Conservation (phyloP, 2,888 invertebrate genomes). For the Cyaniris semiargus region DNA sequence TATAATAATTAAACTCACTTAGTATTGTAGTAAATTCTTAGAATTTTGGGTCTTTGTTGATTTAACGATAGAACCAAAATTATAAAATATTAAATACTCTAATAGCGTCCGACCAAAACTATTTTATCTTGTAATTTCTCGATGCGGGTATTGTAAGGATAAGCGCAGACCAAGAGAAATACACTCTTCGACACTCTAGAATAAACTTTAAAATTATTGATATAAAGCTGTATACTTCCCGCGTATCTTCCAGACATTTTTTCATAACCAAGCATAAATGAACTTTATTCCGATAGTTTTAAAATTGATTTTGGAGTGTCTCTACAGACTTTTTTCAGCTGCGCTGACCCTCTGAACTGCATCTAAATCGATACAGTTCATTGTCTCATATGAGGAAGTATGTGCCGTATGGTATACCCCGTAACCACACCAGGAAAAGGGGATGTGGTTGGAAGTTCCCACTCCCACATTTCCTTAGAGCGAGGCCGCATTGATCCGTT, state of each 20-base stretch:
- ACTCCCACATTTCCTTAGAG: neutral
- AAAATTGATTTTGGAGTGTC: neutral
- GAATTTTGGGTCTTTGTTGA: neutral
- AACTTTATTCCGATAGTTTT: neutral
- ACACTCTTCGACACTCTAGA: too few relatives aligned
- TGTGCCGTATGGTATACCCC: neutral
- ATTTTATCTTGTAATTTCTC: too few relatives aligned
- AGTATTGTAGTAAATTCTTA: neutral
- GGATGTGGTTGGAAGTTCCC: constrained; percentile 3
- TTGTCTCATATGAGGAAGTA: neutral
- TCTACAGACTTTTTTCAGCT: neutral
- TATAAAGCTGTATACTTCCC: too few relatives aligned
- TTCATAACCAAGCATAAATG: too few relatives aligned
- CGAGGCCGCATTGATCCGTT: neutral
- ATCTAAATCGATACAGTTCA: neutral
- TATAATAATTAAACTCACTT: neutral
- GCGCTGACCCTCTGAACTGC: neutral
- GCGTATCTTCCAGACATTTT: too few relatives aligned
- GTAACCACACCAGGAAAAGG: neutral
- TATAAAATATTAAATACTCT: too few relatives aligned
- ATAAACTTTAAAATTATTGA: too few relatives aligned
- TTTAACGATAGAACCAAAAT: neutral
- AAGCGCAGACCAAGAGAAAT: too few relatives aligned
- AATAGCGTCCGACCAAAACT: too few relatives aligned
- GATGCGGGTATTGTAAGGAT: too few relatives aligned